phyloP scores from a whole-genome alignment of 1,140 invertebrate genomes.

The Conopomorpha cramerella region DNA sequence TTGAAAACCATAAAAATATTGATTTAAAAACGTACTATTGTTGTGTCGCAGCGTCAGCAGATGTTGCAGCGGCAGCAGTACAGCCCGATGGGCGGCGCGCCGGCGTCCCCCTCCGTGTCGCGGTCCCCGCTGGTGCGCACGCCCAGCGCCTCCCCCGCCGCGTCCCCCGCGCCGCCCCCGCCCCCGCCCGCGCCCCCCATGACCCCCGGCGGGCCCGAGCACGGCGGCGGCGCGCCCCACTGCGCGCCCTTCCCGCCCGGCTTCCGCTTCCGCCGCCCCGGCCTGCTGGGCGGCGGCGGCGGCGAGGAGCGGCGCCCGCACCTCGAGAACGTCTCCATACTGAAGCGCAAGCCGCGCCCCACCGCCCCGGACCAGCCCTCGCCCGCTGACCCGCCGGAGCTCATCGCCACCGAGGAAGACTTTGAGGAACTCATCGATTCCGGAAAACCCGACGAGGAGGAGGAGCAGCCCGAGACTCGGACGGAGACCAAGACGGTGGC shows the following conservation, averaged over 20 bases:
- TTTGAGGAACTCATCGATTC: slow-evolving; percentile 66
- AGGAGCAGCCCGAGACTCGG: slow-evolving; percentile 29
- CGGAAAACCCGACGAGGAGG: slow-evolving; percentile 55
- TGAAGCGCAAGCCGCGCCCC: slow-evolving; percentile 61
- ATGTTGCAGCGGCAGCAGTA: slow-evolving; percentile 53
- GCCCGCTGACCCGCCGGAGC: slow-evolving; percentile 64
- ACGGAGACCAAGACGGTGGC: slow-evolving; percentile 58
- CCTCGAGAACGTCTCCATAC: slow-evolving; percentile 61
- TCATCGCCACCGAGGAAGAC: slow-evolving; percentile 66
- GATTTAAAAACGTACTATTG: no score
- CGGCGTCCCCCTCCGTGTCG: slow-evolving; percentile 66
- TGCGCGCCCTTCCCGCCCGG: slow-evolving; percentile 39
- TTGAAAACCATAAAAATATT: no score
- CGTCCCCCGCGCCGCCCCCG: slow-evolving; percentile 35
- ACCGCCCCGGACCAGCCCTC: slow-evolving; percentile 55
- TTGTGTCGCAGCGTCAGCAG: slow-evolving; percentile 35
- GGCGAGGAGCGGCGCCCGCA: slow-evolving; percentile 54
- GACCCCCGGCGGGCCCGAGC: no score
- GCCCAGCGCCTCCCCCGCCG: slow-evolving; percentile 31
- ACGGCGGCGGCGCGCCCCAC: slow-evolving; percentile 38
- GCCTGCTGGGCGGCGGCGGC: slow-evolving; percentile 73
- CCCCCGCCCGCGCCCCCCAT: no score
- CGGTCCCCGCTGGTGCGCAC: slow-evolving; percentile 63
- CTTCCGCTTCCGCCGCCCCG: slow-evolving; percentile 63
- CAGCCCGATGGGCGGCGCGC: slow-evolving; percentile 62